Conservation (phyloP, 2,888 invertebrate species). For the Apeira syringaria region DNA sequence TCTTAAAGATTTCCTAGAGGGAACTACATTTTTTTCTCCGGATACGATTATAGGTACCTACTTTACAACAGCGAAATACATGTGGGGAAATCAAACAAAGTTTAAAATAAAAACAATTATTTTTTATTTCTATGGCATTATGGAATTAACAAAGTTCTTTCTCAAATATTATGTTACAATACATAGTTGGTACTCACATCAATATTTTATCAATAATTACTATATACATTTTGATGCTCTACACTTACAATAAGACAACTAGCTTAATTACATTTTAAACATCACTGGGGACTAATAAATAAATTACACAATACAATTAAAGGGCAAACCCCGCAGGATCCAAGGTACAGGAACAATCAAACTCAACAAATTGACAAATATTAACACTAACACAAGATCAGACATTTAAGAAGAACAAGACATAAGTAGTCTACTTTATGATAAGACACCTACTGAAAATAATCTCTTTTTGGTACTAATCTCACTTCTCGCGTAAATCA, state of each 20-base stretch:
- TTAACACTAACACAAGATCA: slow-evolving; percentile 43
- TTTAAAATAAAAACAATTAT: slow-evolving; percentile 79
- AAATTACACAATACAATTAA: slow-evolving; percentile 58
- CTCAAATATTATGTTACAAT: slow-evolving; percentile 62
- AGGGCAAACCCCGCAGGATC: slow-evolving; percentile 37
- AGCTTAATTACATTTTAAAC: slow-evolving; percentile 58
- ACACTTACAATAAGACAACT: slow-evolving; percentile 62
- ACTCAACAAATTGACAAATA: slow-evolving; percentile 60
- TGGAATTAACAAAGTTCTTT: slow-evolving; percentile 75
- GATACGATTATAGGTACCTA: too few species aligned
- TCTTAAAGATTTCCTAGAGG: too few species aligned
- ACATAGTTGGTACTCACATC: slow-evolving; percentile 81
- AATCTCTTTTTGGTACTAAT: slow-evolving; percentile 82
- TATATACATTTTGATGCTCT: slow-evolving; percentile 68
- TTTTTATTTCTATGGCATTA: slow-evolving; percentile 78
- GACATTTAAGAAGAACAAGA: slow-evolving; percentile 34
- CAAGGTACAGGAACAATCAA: slow-evolving; percentile 52
- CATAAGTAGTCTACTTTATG: slow-evolving; percentile 59
- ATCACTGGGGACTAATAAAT: slow-evolving; percentile 67
- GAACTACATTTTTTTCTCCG: too few species aligned
- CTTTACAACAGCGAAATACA: neutral
- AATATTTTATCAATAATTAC: slow-evolving; percentile 65
- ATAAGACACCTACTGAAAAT: slow-evolving; percentile 64
- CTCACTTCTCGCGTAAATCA: slow-evolving; percentile 73
- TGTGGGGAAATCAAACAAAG: slow-evolving; percentile 35